phyloP scores from a whole-genome alignment of 53 echinoderm and acorn worm species.

The Holothuria scabra region DNA sequence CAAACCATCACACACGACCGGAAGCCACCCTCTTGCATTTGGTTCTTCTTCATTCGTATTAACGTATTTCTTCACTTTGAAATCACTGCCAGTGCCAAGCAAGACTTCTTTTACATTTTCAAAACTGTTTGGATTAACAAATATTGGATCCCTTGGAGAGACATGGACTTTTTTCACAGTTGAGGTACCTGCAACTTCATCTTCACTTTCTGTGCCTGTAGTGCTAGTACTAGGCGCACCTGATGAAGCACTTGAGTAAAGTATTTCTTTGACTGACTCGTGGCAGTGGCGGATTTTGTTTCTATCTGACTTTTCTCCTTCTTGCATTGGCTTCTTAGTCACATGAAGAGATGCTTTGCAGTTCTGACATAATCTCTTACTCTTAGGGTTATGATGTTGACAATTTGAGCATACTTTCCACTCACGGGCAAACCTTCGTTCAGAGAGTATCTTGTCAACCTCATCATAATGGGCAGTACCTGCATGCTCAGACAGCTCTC shows the following conservation, averaged over 20 bases:
- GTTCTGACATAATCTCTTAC: background rate
- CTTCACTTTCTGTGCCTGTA: background rate
- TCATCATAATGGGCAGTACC: background rate
- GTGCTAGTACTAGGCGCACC: too few relatives aligned
- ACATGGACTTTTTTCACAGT: background rate
- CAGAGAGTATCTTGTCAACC: background rate
- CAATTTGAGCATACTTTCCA: background rate
- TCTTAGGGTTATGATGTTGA: background rate
- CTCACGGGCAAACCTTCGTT: background rate
- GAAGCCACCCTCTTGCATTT: conserved; percentile 23
- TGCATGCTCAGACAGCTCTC: too few relatives aligned
- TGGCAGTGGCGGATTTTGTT: background rate
- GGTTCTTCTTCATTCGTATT: background rate
- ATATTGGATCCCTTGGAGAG: conserved; percentile 17
- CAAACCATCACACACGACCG: conserved; percentile 52
- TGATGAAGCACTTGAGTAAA: background rate
- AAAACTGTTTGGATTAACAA: conserved; percentile 27
- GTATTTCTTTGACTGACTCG: background rate
- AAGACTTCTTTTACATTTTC: conserved; percentile 13
- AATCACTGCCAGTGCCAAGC: conserved; percentile 7
- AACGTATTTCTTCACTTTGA: background rate
- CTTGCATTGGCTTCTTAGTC: too few relatives aligned
- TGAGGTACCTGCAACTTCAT: background rate
- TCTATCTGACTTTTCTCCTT: too few relatives aligned
- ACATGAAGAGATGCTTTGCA: background rate